These are phyloP conservation scores for Boloria euphrosyne DNA, from an alignment of 2,888 invertebrate species.

Conservation along the genomic window DNA sequence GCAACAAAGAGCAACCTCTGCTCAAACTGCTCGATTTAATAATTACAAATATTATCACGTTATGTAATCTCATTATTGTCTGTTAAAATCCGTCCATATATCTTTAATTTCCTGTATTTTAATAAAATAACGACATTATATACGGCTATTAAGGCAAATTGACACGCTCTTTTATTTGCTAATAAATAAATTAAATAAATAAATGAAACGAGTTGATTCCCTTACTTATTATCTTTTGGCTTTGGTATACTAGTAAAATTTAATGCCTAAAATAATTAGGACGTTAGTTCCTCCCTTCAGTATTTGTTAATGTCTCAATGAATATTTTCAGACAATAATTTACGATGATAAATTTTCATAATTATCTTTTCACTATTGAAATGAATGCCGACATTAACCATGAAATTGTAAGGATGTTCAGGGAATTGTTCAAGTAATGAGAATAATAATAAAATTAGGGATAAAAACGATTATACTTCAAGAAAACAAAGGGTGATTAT, in stretches of 20 bases:
- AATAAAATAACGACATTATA: constrained; percentile 40
- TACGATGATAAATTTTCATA: background rate
- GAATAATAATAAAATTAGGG: constrained; percentile 36
- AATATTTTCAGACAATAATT: background rate
- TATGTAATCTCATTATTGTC: constrained; percentile 55
- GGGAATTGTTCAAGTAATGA: constrained; percentile 30
- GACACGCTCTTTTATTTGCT: too few species aligned
- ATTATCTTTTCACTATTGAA: constrained; percentile 15
- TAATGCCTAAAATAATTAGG: too few species aligned
- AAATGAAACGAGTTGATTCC: too few species aligned
- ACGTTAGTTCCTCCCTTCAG: constrained; percentile 5
- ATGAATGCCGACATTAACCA: background rate
- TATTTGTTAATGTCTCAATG: background rate
- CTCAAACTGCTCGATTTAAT: too few species aligned
- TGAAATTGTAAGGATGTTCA: constrained; percentile 16
- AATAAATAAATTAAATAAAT: too few species aligned
- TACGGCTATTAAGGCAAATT: constrained; percentile 4
- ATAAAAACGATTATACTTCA: constrained; percentile 30
- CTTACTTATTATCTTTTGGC: too few species aligned
- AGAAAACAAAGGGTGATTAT: constrained; percentile 34
- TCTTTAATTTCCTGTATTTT: constrained; percentile 42
- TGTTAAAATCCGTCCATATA: constrained; percentile 71
- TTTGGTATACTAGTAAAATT: too few species aligned
- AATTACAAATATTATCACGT: constrained; percentile 1
- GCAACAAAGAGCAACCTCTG: too few species aligned